Evolutionary conservation across 2,797 vertebrate species (phyloP).

Genomic region (Dendrocincla tyrannina): DNA sequence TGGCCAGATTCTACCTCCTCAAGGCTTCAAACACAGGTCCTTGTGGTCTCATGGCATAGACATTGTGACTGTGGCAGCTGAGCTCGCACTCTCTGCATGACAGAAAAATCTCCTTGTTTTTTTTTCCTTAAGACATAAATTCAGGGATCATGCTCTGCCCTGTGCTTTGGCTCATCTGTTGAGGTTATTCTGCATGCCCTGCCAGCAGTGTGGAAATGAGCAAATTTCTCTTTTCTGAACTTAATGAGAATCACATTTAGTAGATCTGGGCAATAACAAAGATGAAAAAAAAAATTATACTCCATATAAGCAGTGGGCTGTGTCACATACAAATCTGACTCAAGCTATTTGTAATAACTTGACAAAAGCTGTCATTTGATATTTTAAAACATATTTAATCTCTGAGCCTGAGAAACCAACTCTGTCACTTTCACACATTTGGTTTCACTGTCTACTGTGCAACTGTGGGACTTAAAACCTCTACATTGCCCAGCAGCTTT

Average conservation of each 20-base stretch:
- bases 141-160: not conserved
- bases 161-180: not conserved
- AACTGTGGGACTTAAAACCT: not conserved
- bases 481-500: not conserved
- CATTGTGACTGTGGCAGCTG: not conserved
- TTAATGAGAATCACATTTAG: not conserved
- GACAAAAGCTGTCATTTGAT: not conserved
- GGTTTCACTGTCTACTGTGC: not conserved
- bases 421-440: not conserved
- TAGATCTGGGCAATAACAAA: not conserved
- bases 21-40: not conserved
- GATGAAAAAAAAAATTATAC: not conserved
- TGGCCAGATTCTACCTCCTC: not conserved
- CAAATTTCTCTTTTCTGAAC: not conserved
- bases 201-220: not conserved
- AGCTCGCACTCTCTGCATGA: not conserved
- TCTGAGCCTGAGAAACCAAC: not conserved
- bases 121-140: not conserved
- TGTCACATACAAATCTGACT: not conserved
- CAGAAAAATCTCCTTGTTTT: not conserved
- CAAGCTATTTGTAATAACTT: not conserved
- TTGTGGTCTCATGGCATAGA: not conserved
- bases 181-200: not conserved
- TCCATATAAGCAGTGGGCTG: not conserved
- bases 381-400: slow-evolving; percentile 30